Conservation (phyloP, 2,888 invertebrate species). For the Branchipolynoe longqiensis region DNA sequence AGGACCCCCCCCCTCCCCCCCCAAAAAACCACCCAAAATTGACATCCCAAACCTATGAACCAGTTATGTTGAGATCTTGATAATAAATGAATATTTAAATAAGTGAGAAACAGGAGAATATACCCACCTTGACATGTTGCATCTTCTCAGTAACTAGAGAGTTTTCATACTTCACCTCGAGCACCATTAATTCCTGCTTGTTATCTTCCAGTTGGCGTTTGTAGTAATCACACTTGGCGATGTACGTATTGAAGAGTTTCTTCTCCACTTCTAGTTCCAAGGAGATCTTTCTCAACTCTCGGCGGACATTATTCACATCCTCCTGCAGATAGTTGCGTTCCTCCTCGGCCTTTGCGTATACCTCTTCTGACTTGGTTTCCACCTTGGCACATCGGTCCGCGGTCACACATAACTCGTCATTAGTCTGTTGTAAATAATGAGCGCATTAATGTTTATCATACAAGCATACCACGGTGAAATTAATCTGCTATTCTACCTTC, state of each 20-base stretch:
- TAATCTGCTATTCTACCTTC: too few species aligned
- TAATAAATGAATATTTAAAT: background rate
- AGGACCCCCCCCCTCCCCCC: too few species aligned
- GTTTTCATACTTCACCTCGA: constrained; percentile 77
- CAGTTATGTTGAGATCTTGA: background rate
- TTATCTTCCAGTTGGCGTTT: constrained; percentile 74
- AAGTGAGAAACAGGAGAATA: background rate
- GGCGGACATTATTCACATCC: constrained; percentile 76
- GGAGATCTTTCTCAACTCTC: constrained; percentile 72
- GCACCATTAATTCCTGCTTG: constrained; percentile 76
- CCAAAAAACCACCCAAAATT: too few species aligned
- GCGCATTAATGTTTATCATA: too few species aligned
- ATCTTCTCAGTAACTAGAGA: constrained; percentile 76
- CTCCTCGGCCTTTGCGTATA: constrained; percentile 75
- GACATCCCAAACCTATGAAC: background rate
- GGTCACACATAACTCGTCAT: constrained; percentile 77
- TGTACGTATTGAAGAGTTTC: constrained; percentile 77
- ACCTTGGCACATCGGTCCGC: constrained; percentile 75
- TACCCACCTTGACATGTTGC: constrained; percentile 69
- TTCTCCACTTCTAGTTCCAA: constrained; percentile 77
- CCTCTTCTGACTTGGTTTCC: constrained; percentile 77
- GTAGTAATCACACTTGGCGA: constrained; percentile 75
- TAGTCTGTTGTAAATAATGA: too few species aligned
- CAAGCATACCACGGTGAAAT: too few species aligned
- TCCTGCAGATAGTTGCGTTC: constrained; percentile 77